Evolutionary conservation across 2,797 vertebrate species (phyloP).

Genomic region (Cygnus olor): DNA sequence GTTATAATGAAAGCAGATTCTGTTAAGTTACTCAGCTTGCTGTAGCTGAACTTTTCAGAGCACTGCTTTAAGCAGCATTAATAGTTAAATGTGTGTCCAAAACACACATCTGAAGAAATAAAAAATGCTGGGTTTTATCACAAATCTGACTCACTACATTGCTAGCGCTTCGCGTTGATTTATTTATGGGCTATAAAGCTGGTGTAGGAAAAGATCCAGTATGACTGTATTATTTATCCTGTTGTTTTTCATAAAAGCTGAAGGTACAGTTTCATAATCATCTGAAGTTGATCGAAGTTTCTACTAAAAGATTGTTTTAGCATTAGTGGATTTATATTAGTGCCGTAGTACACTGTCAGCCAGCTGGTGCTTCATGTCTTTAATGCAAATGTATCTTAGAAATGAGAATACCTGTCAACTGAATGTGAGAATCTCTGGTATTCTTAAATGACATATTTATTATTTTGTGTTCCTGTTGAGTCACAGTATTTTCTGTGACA

Average conservation of each 20-base stretch:
- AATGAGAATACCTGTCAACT: neutral
- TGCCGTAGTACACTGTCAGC: neutral
- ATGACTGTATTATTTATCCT: neutral
- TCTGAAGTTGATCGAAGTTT: neutral
- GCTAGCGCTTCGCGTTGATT: neutral
- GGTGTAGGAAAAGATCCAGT: neutral
- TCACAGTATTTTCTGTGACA: neutral
- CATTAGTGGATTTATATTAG: neutral
- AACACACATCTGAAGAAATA: neutral
- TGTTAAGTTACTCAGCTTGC: neutral
- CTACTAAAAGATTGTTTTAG: neutral
- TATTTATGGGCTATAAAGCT: slow-evolving; percentile 34
- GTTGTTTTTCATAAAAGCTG: slow-evolving; percentile 2
- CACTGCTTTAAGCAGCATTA: neutral
- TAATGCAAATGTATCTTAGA: neutral
- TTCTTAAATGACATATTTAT: neutral
- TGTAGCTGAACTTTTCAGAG: neutral
- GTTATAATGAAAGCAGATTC: neutral
- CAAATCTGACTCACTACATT: slow-evolving; percentile 14
- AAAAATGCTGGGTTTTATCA: slow-evolving; percentile 6
- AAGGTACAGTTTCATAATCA: neutral
- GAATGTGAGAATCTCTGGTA: neutral
- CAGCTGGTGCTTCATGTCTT: neutral
- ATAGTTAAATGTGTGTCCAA: neutral
- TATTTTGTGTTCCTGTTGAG: neutral